Evolutionary conservation across 2,888 invertebrate genomes (phyloP).

Genomic region (Phyto melanocephala): DNA sequence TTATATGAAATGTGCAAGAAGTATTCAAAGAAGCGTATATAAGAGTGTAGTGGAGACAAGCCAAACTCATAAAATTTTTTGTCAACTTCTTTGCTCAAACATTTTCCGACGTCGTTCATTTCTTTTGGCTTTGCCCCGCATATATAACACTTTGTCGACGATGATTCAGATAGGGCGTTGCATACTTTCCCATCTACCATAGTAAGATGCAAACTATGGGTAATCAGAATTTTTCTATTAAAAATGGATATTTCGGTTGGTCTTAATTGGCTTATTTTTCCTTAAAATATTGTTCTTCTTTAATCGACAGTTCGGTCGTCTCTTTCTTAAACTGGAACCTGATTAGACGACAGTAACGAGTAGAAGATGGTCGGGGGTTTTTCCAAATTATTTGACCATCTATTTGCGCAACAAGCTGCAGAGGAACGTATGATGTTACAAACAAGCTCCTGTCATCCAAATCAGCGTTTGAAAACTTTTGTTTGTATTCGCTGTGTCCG

Average conservation of each 20-base stretch:
- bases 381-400: background rate
- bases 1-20: conserved; percentile 44
- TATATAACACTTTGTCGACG: conserved; percentile 59
- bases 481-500: too few relatives aligned
- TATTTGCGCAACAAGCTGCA: background rate
- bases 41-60: conserved; percentile 43
- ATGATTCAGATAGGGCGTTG: conserved; percentile 60
- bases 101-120: conserved; percentile 51
- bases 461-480: too few relatives aligned
- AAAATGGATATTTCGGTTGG: background rate
- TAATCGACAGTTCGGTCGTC: background rate
- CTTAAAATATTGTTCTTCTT: background rate
- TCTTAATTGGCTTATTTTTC: background rate
- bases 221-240: conserved; percentile 20
- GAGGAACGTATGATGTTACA: background rate
- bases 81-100: conserved; percentile 46
- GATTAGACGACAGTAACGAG: background rate
- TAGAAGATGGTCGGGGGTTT: too few relatives aligned
- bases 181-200: conserved; percentile 65
- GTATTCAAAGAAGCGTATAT: conserved; percentile 62
- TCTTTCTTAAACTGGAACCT: background rate
- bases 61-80: conserved; percentile 21
- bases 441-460: background rate
- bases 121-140: conserved; percentile 47
- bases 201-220: conserved; percentile 56